Evolutionary conservation across 2,113 vertebrate genomes (phyloP).

Genomic region (Balaeniceps rex): DNA sequence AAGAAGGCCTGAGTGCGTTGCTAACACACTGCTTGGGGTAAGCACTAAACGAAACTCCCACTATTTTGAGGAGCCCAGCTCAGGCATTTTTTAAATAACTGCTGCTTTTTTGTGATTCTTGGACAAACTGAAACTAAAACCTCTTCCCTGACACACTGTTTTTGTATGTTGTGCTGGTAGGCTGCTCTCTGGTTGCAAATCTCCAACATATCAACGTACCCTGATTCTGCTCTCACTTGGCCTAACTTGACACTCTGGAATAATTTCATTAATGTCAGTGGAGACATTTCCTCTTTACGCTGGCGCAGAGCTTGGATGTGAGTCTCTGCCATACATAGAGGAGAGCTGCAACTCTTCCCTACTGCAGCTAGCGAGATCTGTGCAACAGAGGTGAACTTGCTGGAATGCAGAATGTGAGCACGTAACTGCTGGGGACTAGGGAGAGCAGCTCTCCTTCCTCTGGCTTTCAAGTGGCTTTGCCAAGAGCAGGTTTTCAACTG

Average conservation of each 20-base stretch:
- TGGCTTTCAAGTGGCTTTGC: background rate
- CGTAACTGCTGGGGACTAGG: background rate
- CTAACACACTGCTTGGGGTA: background rate
- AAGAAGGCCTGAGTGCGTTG: background rate
- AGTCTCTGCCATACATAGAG: background rate
- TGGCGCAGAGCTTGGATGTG: background rate
- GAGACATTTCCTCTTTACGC: background rate
- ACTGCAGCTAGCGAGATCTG: background rate
- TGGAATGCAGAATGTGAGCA: background rate
- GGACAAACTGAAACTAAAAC: constrained; percentile 49
- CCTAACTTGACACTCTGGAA: background rate
- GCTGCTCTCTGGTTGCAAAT: background rate
- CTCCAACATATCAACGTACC: background rate
- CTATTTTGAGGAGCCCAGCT: constrained; percentile 27
- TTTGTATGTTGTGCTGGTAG: background rate
- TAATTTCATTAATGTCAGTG: background rate
- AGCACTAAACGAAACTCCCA: background rate
- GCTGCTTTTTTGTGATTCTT: constrained; percentile 27
- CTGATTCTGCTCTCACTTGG: background rate
- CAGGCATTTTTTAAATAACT: constrained; percentile 3
- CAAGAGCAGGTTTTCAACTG: background rate
- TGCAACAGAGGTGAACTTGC: background rate
- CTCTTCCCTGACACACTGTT: background rate
- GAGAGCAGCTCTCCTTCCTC: background rate
- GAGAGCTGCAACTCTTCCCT: background rate